These are phyloP conservation scores for Drosophila monieri DNA, from an alignment of 2,888 invertebrate genomes.

Conservation along the genomic window DNA sequence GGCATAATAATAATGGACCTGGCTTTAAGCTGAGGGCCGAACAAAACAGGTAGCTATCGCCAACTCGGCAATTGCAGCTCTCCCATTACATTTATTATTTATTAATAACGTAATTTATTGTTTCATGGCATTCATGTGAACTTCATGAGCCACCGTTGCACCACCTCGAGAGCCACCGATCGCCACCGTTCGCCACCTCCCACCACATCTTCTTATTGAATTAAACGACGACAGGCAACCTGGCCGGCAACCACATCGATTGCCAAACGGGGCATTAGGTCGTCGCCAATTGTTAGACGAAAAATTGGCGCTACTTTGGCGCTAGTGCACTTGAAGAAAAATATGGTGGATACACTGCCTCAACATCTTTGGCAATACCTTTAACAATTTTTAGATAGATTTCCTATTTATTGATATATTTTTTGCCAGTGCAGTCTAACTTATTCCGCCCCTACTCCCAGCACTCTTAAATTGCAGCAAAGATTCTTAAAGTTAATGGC, in stretches of 20 bases:
- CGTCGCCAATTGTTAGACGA: conserved; percentile 79
- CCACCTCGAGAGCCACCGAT: conserved; percentile 21
- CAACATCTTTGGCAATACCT: no score
- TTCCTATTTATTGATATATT: not conserved
- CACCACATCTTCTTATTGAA: conserved; percentile 67
- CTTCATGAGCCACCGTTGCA: conserved; percentile 54
- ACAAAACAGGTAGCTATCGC: conserved; percentile 73
- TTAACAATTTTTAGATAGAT: no score
- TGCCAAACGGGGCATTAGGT: conserved; percentile 83
- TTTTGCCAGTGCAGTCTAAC: conserved; percentile 6
- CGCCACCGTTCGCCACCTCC: conserved; percentile 23
- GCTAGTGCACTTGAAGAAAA: conserved; percentile 35
- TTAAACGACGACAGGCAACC: conserved; percentile 55
- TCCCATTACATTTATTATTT: conserved; percentile 83
- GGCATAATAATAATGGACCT: conserved; percentile 67
- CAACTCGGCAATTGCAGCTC: conserved; percentile 64
- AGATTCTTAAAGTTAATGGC: conserved; percentile 81
- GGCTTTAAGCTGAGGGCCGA: conserved; percentile 21
- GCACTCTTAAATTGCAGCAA: conserved; percentile 72
- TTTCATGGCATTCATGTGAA: conserved; percentile 83
- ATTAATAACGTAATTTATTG: conserved; percentile 84
- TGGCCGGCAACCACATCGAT: conserved; percentile 56
- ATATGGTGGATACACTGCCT: not conserved
- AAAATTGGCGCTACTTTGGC: conserved; percentile 79
- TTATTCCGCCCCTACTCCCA: conserved; percentile 5